phyloP scores from a whole-genome alignment of 2,888 invertebrate genomes.

The Oxystoma pomonae region DNA sequence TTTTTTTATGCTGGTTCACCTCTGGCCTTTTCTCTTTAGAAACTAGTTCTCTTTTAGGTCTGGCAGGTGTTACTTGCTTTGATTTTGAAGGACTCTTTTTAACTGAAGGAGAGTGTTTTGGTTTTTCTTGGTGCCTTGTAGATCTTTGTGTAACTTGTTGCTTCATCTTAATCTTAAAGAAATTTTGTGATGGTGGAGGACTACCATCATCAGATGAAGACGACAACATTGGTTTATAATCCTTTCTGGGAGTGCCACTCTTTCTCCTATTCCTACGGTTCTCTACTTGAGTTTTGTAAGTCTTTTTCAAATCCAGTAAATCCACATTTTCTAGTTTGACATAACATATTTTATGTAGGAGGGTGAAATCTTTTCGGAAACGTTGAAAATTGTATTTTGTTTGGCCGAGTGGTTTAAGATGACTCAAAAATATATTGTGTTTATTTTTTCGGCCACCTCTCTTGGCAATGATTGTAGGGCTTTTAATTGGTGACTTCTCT shows the following conservation, averaged over 20 bases:
- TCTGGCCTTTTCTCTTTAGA: no score
- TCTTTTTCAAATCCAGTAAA: neutral
- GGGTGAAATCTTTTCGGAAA: neutral
- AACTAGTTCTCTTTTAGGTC: no score
- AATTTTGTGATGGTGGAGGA: neutral
- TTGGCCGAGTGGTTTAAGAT: neutral
- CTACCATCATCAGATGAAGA: neutral
- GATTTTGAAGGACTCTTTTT: no score
- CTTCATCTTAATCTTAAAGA: conserved; percentile 2
- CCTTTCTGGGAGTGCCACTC: neutral
- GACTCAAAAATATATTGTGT: neutral
- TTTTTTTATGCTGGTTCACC: no score
- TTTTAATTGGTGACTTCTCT: neutral
- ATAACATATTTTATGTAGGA: neutral
- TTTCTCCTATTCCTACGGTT: neutral
- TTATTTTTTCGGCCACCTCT: neutral
- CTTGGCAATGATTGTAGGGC: neutral
- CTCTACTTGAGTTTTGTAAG: neutral
- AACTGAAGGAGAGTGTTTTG: no score
- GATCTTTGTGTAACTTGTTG: no score
- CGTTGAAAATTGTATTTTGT: neutral
- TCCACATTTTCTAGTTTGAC: neutral
- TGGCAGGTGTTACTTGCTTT: no score
- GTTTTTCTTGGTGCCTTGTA: no score
- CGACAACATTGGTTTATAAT: neutral